phyloP scores from a whole-genome alignment of 2,888 invertebrate genomes.

The Drosophila helvetica region DNA sequence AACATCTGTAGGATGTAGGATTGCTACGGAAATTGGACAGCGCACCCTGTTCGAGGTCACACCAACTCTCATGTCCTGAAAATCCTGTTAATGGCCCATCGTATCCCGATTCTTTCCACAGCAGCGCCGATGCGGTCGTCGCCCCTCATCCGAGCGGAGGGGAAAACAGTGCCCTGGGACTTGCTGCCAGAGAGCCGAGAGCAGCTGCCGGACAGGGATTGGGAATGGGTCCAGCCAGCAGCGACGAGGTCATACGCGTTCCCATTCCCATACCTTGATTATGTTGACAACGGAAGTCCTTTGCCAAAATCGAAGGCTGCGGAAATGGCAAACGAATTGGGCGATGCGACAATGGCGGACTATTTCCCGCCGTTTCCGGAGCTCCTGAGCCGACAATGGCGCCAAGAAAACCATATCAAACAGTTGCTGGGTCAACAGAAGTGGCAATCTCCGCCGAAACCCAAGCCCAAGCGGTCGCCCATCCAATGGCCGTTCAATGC shows the following conservation, averaged over 20 bases:
- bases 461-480: conserved; percentile 42
- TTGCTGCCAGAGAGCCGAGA: conserved; percentile 32
- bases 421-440: conserved; percentile 51
- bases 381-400: conserved; percentile 29
- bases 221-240: conserved; percentile 31
- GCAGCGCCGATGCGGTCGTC: conserved; percentile 53
- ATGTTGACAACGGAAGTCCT: conserved; percentile 57
- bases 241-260: conserved; percentile 20
- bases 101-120: conserved; percentile 21
- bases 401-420: conserved; percentile 36
- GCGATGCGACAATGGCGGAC: conserved; percentile 5
- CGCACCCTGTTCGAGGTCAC: conserved; percentile 27
- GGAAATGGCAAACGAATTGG: conserved; percentile 58
- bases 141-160: conserved; percentile 39
- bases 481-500: conserved; percentile 32
- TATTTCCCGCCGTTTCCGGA: conserved; percentile 57
- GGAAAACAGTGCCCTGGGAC: conserved; percentile 18
- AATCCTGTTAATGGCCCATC: conserved; percentile 50
- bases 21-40: conserved; percentile 67
- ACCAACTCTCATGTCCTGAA: conserved; percentile 15
- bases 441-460: conserved; percentile 68
- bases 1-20: conserved; percentile 54
- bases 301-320: conserved; percentile 54
- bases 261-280: conserved; percentile 35
- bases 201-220: conserved; percentile 12